Evolutionary conservation across 2,113 vertebrate species (phyloP).

Genomic region (Pollachius pollachius): DNA sequence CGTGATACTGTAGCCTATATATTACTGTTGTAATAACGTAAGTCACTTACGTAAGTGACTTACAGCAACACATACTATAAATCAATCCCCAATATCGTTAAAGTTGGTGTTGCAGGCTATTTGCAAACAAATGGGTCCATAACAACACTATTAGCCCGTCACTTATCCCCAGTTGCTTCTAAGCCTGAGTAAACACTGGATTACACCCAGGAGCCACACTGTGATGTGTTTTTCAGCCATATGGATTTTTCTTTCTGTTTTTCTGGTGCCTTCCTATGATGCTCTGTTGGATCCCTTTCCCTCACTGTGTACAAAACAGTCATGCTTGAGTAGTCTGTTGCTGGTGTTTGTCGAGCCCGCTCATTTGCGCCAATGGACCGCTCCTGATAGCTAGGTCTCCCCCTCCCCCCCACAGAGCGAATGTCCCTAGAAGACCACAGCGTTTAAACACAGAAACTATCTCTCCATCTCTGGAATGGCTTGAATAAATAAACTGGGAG

Average conservation of each 20-base stretch:
- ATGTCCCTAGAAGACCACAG: neutral
- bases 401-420: neutral
- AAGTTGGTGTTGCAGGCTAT: too few species aligned
- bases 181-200: too few species aligned
- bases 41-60: too few species aligned
- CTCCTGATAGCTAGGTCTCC: constrained; percentile 12
- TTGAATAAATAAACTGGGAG: neutral
- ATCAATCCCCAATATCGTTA: too few species aligned
- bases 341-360: constrained; percentile 29
- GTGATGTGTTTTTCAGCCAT: constrained; percentile 5
- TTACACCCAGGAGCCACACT: too few species aligned
- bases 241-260: constrained; percentile 15
- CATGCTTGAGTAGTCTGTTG: constrained; percentile 24
- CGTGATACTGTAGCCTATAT: too few species aligned
- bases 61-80: too few species aligned
- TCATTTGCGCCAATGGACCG: constrained; percentile 28
- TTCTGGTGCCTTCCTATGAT: too few species aligned
- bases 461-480: neutral
- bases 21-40: too few species aligned
- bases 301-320: constrained; percentile 14
- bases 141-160: too few species aligned
- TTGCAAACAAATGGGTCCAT: too few species aligned
- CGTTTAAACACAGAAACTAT: constrained; percentile 12
- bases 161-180: too few species aligned
- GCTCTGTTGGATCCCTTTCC: constrained; percentile 5